Evolutionary conservation across 2,888 invertebrate species (phyloP).

Genomic region (Ptilodon capucinus): DNA sequence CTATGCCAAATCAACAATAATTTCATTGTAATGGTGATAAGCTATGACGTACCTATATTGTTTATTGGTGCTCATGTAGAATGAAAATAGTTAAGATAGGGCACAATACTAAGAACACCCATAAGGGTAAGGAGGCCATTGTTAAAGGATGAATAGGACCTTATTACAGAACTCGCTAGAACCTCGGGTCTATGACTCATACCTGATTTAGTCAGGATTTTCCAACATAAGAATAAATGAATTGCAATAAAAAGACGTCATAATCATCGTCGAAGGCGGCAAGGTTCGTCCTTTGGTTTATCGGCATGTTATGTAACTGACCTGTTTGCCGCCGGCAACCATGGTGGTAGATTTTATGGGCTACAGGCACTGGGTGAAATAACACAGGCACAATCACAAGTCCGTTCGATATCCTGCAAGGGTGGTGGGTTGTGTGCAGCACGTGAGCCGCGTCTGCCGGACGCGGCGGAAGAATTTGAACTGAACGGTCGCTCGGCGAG

Average conservation of each 20-base stretch:
- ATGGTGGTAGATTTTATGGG: slow-evolving; percentile 56
- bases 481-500: slow-evolving; percentile 55
- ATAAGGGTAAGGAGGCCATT: too few relatives aligned
- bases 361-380: slow-evolving; percentile 60
- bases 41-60: slow-evolving; percentile 12
- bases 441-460: slow-evolving; percentile 75
- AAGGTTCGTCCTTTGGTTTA: slow-evolving; percentile 36
- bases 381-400: slow-evolving; percentile 59
- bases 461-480: slow-evolving; percentile 78
- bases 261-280: slow-evolving; percentile 11
- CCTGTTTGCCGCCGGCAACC: slow-evolving; percentile 82
- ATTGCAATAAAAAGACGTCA: slow-evolving; percentile 7
- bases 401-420: slow-evolving; percentile 28
- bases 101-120: not conserved
- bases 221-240: slow-evolving; percentile 1
- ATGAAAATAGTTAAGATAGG: not conserved
- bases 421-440: slow-evolving; percentile 41
- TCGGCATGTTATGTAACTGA: slow-evolving; percentile 43
- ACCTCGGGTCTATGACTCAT: too few relatives aligned
- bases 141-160: not conserved
- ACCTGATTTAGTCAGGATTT: not conserved
- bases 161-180: not conserved
- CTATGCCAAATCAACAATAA: slow-evolving; percentile 40
- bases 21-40: slow-evolving; percentile 33
- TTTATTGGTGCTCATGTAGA: not conserved